phyloP scores from a whole-genome alignment of 2,113 vertebrate species.

The Xyliphius kryptos region DNA sequence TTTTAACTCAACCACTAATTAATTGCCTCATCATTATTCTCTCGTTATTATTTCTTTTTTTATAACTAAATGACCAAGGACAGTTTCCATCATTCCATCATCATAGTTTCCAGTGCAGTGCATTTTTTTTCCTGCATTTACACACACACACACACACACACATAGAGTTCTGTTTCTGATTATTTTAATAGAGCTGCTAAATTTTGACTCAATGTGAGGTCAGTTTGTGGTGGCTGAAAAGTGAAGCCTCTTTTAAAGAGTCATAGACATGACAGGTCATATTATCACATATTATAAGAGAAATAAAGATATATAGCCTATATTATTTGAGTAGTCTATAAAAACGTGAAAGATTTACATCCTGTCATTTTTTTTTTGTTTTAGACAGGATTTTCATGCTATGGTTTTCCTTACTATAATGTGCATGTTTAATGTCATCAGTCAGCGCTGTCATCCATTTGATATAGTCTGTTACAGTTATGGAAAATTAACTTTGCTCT shows the following conservation, averaged over 20 bases:
- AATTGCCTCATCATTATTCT: slow-evolving; percentile 32
- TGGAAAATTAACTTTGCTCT: slow-evolving; percentile 19
- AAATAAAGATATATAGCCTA: slow-evolving; percentile 10
- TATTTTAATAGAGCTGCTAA: slow-evolving; percentile 69
- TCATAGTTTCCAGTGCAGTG: slow-evolving; percentile 38
- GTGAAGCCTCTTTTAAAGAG: slow-evolving; percentile 57
- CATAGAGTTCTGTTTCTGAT: slow-evolving; percentile 61
- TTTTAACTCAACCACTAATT: slow-evolving; percentile 32
- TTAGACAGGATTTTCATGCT: not conserved
- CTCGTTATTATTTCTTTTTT: slow-evolving; percentile 28
- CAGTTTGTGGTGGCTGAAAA: slow-evolving; percentile 62
- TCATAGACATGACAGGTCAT: slow-evolving; percentile 59
- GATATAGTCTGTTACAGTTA: slow-evolving; percentile 8
- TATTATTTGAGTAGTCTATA: slow-evolving; percentile 1
- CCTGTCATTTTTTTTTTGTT: not conserved
- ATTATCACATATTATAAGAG: slow-evolving; percentile 44
- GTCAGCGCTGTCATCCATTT: not conserved
- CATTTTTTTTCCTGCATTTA: not conserved
- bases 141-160: not conserved
- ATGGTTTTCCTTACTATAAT: not conserved
- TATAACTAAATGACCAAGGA: slow-evolving; percentile 28
- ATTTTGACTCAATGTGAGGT: slow-evolving; percentile 64
- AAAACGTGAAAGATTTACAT: slow-evolving; percentile 12
- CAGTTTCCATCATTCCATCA: slow-evolving; percentile 37
- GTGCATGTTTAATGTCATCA: not conserved